Base-by-base conservation (phyloP, 1,140 invertebrate genomes). In the Cotesia vestalis region DNA sequence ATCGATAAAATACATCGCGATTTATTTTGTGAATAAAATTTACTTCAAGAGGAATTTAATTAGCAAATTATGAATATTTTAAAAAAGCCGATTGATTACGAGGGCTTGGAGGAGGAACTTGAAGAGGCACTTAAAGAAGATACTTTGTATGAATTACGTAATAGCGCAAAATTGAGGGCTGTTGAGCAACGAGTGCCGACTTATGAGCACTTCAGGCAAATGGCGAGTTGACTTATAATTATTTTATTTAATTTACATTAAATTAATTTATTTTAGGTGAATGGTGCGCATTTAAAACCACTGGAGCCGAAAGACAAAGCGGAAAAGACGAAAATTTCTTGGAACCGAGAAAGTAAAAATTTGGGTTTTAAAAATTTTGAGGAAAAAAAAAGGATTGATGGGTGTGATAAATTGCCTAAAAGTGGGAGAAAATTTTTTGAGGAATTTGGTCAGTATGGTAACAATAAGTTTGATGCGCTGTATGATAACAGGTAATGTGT, bases 151-250 rank as follows among this genome's bases (percentile, higher is more conserved):
- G 84, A 86, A 80, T 76, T 91, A 66, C 85, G 88, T 75, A 91
- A 91, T 73, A 88, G 90, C 76, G 90, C 90, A 34, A 91, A 91
- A 79, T 76, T 91, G 11, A 79, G 89, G 69, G 90, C 90, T 0
- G 82, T 90, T 0, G 85, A 88, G 62, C 88, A 87, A 73, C 84
- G 86, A 38, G 87, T 89, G 67, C 83, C 85, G 6, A 87, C 79
- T 34, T 91, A 91, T 71, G 89, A 91, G 59, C 86, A 91, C 75
- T 91, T 91, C 72, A 87, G 87, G 73, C 79, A 84, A 71, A 79
- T 87, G 81, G 86, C 85, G 77, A 80, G 59, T 3, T 38, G 40
- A 69, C 2, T 12, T 27, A 62, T 14, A 17, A 9, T 69, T 67
- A 66, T n/a, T 59, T 17, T 52, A 11, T 40, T 59, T 12, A 38